Conservation (phyloP, 2,888 invertebrate species). For the Erebia epiphron region DNA sequence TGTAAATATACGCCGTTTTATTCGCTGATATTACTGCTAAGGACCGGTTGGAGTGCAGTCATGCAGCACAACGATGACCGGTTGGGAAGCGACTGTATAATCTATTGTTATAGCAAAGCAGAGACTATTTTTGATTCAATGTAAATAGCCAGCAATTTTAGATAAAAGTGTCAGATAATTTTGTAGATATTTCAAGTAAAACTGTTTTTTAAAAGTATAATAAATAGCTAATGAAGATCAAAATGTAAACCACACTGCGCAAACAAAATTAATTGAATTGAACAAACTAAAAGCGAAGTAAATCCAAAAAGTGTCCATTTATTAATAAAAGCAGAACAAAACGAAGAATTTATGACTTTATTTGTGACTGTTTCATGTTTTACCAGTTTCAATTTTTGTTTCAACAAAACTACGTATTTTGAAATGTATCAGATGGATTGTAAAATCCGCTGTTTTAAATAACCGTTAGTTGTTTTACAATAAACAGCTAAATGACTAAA, state of each 20-base stretch:
- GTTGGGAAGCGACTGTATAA: conserved; percentile 17
- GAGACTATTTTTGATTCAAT: conserved; percentile 5
- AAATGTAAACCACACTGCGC: too few species aligned
- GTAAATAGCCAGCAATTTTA: neutral
- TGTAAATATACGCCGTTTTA: conserved; percentile 31
- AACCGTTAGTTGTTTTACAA: too few species aligned
- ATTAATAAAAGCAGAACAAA: neutral
- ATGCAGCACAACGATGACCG: conserved; percentile 49
- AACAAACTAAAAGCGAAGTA: neutral
- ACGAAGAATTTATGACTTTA: neutral
- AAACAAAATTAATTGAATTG: neutral
- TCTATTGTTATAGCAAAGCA: conserved; percentile 19
- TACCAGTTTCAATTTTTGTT: neutral
- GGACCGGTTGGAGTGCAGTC: conserved; percentile 63
- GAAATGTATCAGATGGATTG: neutral
- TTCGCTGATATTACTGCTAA: conserved; percentile 35
- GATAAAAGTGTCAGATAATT: too few species aligned
- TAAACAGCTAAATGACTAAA: too few species aligned
- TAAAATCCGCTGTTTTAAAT: too few species aligned
- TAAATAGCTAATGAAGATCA: too few species aligned
- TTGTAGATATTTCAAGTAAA: too few species aligned
- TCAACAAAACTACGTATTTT: too few species aligned
- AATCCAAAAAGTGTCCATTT: neutral
- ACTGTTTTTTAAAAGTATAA: too few species aligned
- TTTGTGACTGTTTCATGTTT: neutral